A percentile compares a stretch with the other conserved stretches of the same genome.
phyloP scores from a whole-genome alignment of 2,797 vertebrate genomes.

The Oreonectes daqikongensis region DNA sequence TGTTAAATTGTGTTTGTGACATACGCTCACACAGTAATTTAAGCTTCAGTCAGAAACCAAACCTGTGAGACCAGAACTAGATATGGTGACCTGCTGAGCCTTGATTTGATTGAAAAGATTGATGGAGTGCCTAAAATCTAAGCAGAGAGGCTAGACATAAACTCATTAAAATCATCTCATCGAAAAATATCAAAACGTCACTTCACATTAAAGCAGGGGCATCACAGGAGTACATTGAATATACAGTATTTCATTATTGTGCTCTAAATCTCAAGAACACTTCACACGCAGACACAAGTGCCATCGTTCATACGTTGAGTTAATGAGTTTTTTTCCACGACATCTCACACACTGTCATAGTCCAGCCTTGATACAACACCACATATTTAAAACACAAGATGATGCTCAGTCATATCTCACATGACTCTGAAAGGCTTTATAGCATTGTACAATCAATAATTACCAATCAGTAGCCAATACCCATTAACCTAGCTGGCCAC shows the following conservation, averaged over 20 bases:
- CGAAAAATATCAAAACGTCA: constrained; percentile 21
- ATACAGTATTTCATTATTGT: constrained; percentile 38
- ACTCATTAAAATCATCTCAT: constrained; percentile 36
- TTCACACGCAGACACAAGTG: constrained; percentile 30
- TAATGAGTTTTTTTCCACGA: constrained; percentile 7
- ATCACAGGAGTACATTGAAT: neutral
- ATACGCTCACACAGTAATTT: constrained; percentile 12
- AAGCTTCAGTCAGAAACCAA: constrained; percentile 29
- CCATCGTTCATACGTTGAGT: constrained; percentile 18
- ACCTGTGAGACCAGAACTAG: constrained; percentile 20
- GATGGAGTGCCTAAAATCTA: constrained; percentile 19
- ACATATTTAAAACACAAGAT: neutral
- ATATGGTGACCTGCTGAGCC: constrained; percentile 30
- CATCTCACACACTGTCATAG: constrained; percentile 2
- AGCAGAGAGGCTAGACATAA: constrained; percentile 20
- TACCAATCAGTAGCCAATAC: constrained; percentile 54
- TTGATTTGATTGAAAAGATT: constrained; percentile 20
- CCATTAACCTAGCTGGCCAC: constrained; percentile 28
- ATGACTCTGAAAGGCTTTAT: constrained; percentile 20
- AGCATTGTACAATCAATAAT: constrained; percentile 43
- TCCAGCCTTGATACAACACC: neutral
- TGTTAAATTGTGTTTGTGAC: constrained; percentile 31
- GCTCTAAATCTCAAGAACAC: constrained; percentile 21
- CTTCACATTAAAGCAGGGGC: constrained; percentile 21
- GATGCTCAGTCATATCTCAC: neutral